These are phyloP conservation scores for Henricia sp. DNA, from an alignment of 53 echinoderm and acorn worm genomes.

Conservation along the genomic window DNA sequence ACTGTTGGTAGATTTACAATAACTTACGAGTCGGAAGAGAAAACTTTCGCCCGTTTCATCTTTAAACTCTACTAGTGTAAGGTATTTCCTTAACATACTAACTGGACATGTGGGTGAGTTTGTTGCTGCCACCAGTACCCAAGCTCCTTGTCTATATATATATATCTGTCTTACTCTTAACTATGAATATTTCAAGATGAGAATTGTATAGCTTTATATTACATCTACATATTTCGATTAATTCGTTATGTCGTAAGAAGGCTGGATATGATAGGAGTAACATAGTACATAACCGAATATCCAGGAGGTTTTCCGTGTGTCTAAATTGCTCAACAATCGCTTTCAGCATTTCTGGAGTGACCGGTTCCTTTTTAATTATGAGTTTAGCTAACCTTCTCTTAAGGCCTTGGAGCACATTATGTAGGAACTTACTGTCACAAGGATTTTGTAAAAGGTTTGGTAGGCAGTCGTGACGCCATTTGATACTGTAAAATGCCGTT, in stretches of 20 bases:
- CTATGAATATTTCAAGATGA: too few relatives aligned
- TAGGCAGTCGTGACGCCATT: conserved; percentile 45
- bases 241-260: too few relatives aligned
- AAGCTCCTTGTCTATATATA: conserved; percentile 43
- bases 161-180: too few relatives aligned
- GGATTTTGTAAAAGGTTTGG: conserved; percentile 2
- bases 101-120: conserved; percentile 22
- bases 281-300: conserved; percentile 45
- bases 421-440: conserved; percentile 40
- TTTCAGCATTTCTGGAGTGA: conserved; percentile 38
- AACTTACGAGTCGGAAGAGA: conserved; percentile 8
- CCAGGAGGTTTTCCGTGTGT: background rate
- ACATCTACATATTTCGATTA: too few relatives aligned
- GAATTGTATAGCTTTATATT: too few relatives aligned
- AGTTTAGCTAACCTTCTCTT: conserved; percentile 24
- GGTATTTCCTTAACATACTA: conserved; percentile 21
- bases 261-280: conserved; percentile 10
- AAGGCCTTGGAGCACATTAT: conserved; percentile 27
- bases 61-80: background rate
- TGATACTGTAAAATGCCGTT: conserved; percentile 24
- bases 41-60: conserved; percentile 28
- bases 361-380: conserved; percentile 32
- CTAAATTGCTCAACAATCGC: conserved; percentile 8
- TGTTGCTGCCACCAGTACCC: conserved; percentile 29
- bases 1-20: conserved; percentile 8